These are phyloP conservation scores for Myodes glareolus DNA, from an alignment of 2,113 vertebrate species.

Conservation along the genomic window DNA sequence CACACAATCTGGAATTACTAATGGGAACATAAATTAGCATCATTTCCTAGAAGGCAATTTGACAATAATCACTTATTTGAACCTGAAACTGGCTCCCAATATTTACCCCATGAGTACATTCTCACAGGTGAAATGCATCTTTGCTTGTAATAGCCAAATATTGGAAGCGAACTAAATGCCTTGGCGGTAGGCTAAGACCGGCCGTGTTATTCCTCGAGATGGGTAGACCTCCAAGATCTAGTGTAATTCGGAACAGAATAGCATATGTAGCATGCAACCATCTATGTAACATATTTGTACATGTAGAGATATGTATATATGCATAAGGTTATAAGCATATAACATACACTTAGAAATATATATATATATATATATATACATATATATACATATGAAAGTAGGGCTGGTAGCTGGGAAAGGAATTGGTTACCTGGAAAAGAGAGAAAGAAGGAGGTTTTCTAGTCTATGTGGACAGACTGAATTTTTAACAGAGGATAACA, in stretches of 20 bases:
- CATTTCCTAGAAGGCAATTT: constrained; percentile 30
- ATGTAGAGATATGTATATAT: background rate
- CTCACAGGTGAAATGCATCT: background rate
- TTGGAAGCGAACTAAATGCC: background rate
- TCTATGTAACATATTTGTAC: background rate
- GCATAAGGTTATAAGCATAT: background rate
- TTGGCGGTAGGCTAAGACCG: background rate
- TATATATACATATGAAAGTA: background rate
- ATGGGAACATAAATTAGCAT: background rate
- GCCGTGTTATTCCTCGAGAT: background rate
- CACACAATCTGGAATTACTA: background rate
- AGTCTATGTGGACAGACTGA: background rate
- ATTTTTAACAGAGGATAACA: constrained; percentile 8
- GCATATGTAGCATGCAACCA: background rate
- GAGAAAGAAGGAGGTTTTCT: background rate
- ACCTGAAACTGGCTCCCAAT: background rate
- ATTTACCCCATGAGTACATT: background rate
- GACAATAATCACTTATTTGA: constrained; percentile 1
- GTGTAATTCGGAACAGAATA: background rate
- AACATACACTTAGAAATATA: background rate
- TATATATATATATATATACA: too few species aligned
- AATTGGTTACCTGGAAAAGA: background rate
- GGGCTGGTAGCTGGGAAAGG: background rate
- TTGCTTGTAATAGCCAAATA: constrained; percentile 21
- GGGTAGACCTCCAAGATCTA: background rate